Evolutionary conservation across 1,140 invertebrate genomes (phyloP), one percentile per base, ranked within the genome.

Genomic region (Apis mellifera): DNA sequence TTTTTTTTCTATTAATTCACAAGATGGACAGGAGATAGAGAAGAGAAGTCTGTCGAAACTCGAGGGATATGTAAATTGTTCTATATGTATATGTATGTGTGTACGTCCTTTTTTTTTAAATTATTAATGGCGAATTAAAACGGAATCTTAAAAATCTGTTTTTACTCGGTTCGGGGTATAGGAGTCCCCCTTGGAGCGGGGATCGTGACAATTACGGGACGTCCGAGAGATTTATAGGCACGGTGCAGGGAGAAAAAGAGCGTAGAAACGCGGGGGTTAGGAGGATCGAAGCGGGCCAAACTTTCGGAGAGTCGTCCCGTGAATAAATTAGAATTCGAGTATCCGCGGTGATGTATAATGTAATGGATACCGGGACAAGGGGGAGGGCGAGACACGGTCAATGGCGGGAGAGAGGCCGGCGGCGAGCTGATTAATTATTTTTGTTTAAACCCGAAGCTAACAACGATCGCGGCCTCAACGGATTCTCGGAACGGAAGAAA

Each of bases 251-350:
- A 73, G 71, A 81, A 80, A 72, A 79, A 69, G 69, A 50, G 69
- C 79, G 79, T 84, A 79, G 82, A 76, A 79, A 81, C 52, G 54
- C 71, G 78, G 66, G 73, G 15, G 72, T 59, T 21, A 64, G 59
- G 62, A 23, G 66, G 62, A 85, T 85, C 83, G 86, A 78, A 85
- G 85, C 73, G 81, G 72, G 84, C 80, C 82, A 65, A 90, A 89
- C 75, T 89, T 90, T 89, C 86, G 78, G 78, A 84, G 74, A 88
- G 74, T 87, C 83, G 78, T 68, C 81, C 78, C 86, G 90, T 92
- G 90, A 93, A 93, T 94, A 93, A 93, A 94, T 93, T 93, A 93
- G 89, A 93, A 93, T 92, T 92, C 90, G 91, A 92, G 89, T 93
- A 92, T 93, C 86, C 89, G 87, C 90, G 80, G 89, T 91, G 90